These are phyloP conservation scores for Paradoxurus hermaphroditus DNA, from an alignment of 2,113 vertebrate genomes.

Conservation along the genomic window DNA sequence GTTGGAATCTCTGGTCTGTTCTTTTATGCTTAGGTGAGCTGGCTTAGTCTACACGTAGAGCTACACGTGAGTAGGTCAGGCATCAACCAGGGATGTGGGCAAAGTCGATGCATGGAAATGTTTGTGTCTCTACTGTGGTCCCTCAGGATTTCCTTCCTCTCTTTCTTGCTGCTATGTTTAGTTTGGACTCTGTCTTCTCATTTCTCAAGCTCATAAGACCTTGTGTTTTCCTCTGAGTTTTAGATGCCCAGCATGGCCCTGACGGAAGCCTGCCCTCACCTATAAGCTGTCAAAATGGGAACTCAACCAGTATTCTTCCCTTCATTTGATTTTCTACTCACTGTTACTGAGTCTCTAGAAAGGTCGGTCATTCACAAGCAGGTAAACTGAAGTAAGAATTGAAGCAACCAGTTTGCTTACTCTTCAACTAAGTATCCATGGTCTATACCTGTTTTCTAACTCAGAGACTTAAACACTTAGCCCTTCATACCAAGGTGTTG, in stretches of 20 bases:
- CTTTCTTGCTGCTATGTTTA: not conserved
- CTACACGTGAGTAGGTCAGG: not conserved
- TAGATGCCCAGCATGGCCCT: not conserved
- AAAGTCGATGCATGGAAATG: rapidly evolving
- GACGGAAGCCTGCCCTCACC: not conserved
- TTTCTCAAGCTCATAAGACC: not conserved
- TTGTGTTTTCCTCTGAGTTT: not conserved
- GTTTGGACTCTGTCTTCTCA: not conserved
- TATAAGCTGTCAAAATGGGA: too few relatives aligned
- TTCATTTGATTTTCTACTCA: not conserved
- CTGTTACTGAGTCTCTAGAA: not conserved
- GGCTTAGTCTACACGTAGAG: rapidly evolving
- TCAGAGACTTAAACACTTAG: not conserved
- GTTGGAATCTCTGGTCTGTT: not conserved
- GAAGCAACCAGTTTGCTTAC: not conserved
- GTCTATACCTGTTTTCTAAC: not conserved
- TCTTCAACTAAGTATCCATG: not conserved
- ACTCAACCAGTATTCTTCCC: not conserved
- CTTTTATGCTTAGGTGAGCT: not conserved
- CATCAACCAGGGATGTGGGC: too few relatives aligned
- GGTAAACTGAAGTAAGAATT: not conserved
- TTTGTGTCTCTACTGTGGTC: not conserved
- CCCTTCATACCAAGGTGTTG: not conserved
- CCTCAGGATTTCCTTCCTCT: not conserved
- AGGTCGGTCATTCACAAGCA: not conserved